Evolutionary conservation across 2,888 invertebrate genomes (phyloP), one percentile per base, ranked within the genome.

Genomic region (Dryadula phaetusa): DNA sequence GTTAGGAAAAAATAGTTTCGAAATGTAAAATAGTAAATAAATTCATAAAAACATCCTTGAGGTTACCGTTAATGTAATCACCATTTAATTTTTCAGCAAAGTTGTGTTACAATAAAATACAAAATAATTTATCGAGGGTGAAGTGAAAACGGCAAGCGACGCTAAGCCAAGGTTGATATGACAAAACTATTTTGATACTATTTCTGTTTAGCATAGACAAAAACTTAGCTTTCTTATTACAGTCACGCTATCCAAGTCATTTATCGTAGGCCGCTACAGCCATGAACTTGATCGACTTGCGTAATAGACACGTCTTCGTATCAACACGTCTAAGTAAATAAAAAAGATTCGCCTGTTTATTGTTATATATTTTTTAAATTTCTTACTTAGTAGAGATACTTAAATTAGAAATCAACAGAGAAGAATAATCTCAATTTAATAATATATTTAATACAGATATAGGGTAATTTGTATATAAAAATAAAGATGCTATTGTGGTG

Each of bases 221-320:
- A 47, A 61, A 61, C 34, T n/a, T 16, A 34, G 61, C 61, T 46
- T 47, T 47, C 37, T 37, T 20, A 16, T 40, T 37, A 14, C 3
- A 32, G 49, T 64, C 58, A 58, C 40, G 58, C 58, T 32, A 40
- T 47, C 16, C 22, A 40, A 28, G 28, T 56, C 14, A 12, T 58
- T 32, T 16, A 58, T 58, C 49, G 42, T 32, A 40, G 37, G 28
- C 40, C 20, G 54, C 18, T 12, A n/a, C 40, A 16, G 20, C 58
- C 49, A 14, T 65, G 64, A 65, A 65, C 64, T 65, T 65, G 58
- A 16, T 40, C 22, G 25, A 12, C 28, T 52, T 52, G 16, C 52
- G 52, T 32, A 52, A 52, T 16, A 32, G 16, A 18, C 28, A 18
- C 28, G 16, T 52, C 52, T 5, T 52, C 16, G 28, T 32, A 32